These are phyloP conservation scores for Sinosuthora webbiana DNA, from an alignment of 2,113 vertebrate species.

Conservation along the genomic window DNA sequence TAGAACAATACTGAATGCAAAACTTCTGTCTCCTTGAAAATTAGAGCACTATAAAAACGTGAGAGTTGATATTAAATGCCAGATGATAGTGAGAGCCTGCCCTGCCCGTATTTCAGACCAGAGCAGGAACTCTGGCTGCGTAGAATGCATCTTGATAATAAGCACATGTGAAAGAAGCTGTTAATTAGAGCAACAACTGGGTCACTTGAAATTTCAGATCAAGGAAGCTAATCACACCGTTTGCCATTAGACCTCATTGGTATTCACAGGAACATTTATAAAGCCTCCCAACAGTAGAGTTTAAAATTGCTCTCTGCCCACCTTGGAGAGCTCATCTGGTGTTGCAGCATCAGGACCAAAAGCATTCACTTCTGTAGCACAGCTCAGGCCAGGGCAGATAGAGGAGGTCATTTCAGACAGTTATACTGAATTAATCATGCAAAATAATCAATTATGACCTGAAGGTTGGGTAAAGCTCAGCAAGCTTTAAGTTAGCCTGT, in stretches of 20 bases:
- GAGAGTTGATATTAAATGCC: background rate
- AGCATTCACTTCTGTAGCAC: background rate
- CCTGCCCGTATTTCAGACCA: background rate
- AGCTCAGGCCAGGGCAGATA: background rate
- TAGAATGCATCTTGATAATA: background rate
- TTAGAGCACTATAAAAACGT: background rate
- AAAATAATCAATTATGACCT: background rate
- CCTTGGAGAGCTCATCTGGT: background rate
- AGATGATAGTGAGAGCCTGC: background rate
- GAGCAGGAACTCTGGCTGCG: background rate
- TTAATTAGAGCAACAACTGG: slow-evolving; percentile 49
- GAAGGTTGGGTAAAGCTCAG: background rate
- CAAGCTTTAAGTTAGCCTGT: background rate
- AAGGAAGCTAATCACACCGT: slow-evolving; percentile 34
- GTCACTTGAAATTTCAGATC: slow-evolving; percentile 39
- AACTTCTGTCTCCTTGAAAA: background rate
- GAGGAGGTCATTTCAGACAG: background rate
- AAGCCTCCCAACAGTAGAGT: background rate
- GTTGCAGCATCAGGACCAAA: background rate
- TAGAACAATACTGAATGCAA: background rate
- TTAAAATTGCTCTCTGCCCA: background rate
- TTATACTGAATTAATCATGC: background rate
- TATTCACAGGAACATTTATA: slow-evolving; percentile 32
- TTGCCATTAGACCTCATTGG: slow-evolving; percentile 31
- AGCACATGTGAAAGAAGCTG: slow-evolving; percentile 2